These are phyloP conservation scores for Rhinichthys klamathensis DNA, from an alignment of 2,113 vertebrate genomes.

Conservation along the genomic window DNA sequence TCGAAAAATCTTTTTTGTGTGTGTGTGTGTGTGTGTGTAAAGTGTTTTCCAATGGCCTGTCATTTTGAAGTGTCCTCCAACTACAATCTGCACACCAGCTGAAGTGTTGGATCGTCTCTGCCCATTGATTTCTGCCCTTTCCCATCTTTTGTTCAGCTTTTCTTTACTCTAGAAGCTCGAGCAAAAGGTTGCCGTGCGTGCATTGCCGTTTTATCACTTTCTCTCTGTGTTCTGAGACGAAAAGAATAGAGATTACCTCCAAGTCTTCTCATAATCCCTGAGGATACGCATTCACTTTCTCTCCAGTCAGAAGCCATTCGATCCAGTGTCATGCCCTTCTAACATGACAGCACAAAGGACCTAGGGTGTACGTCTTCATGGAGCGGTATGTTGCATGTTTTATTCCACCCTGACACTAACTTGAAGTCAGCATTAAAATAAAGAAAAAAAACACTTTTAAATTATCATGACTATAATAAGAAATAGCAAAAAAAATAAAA, in stretches of 20 bases:
- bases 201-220: background rate
- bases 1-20: no score
- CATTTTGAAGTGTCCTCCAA: background rate
- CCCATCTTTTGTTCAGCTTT: slow-evolving; percentile 12
- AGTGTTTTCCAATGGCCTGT: background rate
- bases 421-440: background rate
- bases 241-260: slow-evolving; percentile 30
- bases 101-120: slow-evolving; percentile 32
- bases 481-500: background rate
- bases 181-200: slow-evolving; percentile 19
- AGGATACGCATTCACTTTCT: background rate
- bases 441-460: background rate
- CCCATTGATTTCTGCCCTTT: slow-evolving; percentile 56
- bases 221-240: slow-evolving; percentile 3
- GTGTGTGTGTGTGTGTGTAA: background rate
- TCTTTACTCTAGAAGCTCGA: background rate
- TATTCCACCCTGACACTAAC: background rate
- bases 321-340: slow-evolving; percentile 22
- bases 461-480: background rate
- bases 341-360: background rate
- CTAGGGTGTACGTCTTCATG: slow-evolving; percentile 5
- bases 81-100: slow-evolving; percentile 1
- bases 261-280: slow-evolving; percentile 17
- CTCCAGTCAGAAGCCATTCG: background rate
- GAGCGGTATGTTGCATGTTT: background rate